These are phyloP conservation scores for Drosophila ustulata DNA, from an alignment of 2,888 invertebrate genomes.

Conservation along the genomic window DNA sequence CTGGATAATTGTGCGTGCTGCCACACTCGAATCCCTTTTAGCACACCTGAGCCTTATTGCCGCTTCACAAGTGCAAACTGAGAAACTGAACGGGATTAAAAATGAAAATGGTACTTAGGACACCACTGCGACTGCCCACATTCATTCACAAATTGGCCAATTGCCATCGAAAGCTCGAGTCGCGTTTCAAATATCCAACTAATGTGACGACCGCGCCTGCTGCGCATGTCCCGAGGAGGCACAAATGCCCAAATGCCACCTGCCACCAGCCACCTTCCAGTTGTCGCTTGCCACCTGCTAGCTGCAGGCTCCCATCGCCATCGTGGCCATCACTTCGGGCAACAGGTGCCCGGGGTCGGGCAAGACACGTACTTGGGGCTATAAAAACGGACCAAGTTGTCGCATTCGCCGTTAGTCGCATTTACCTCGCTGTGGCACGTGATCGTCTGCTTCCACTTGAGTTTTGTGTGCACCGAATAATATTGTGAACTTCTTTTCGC, in stretches of 20 bases:
- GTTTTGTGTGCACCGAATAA: background rate
- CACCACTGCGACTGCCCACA: slow-evolving; percentile 26
- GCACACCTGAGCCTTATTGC: slow-evolving; percentile 76
- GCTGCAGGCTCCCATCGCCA: background rate
- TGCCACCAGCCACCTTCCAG: background rate
- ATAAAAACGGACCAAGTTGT: slow-evolving; percentile 53
- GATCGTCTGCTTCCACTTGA: slow-evolving; percentile 33
- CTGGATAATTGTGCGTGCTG: slow-evolving; percentile 64
- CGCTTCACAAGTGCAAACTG: slow-evolving; percentile 30
- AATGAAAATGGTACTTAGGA: slow-evolving; percentile 36
- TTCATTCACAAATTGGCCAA: slow-evolving; percentile 54
- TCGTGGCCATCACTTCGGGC: slow-evolving; percentile 32
- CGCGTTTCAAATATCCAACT: slow-evolving; percentile 51
- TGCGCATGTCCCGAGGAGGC: slow-evolving; percentile 68
- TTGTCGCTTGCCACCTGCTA: slow-evolving; percentile 7
- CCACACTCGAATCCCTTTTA: slow-evolving; percentile 43
- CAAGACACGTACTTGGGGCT: slow-evolving; percentile 30
- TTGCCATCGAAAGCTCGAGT: slow-evolving; percentile 50
- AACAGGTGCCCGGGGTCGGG: slow-evolving; percentile 64
- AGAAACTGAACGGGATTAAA: slow-evolving; percentile 28
- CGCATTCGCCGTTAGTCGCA: slow-evolving; percentile 59
- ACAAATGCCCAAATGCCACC: slow-evolving; percentile 1
- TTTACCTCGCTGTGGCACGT: slow-evolving; percentile 39
- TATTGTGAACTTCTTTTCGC: background rate
- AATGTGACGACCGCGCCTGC: slow-evolving; percentile 34